Evolutionary conservation across 2,113 vertebrate species (phyloP).

Genomic region (Ifrita kowaldi): DNA sequence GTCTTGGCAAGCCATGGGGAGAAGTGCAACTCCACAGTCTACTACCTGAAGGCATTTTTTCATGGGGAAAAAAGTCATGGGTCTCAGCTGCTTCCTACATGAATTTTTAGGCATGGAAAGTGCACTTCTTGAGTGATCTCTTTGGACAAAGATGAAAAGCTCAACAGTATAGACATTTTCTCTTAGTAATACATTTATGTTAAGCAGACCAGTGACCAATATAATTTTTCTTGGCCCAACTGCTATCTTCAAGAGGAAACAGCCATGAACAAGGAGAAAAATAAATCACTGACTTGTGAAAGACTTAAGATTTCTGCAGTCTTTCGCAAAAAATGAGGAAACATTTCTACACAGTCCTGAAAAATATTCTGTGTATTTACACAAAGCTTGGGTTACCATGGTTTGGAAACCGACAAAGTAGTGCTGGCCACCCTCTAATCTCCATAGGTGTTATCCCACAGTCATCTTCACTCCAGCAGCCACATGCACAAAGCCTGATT

Average conservation of each 20-base stretch:
- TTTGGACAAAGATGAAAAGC: background rate
- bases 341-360: background rate
- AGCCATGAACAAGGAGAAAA: background rate
- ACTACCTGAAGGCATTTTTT: background rate
- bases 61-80: background rate
- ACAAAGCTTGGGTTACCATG: background rate
- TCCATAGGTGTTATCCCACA: background rate
- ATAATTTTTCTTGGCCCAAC: background rate
- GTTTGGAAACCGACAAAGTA: background rate
- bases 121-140: background rate
- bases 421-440: background rate
- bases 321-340: background rate
- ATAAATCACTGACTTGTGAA: background rate
- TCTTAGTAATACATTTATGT: background rate
- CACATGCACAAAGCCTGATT: background rate
- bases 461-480: background rate
- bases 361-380: background rate
- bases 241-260: background rate
- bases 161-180: background rate
- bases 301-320: background rate
- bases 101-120: background rate
- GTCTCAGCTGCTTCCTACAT: background rate
- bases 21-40: background rate
- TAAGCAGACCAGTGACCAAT: background rate
- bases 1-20: background rate